A percentile compares a stretch with the other conserved stretches of the same genome.
These are phyloP conservation scores for Thoracochromis brauschi DNA, from an alignment of 2,113 vertebrate genomes.

Conservation along the genomic window DNA sequence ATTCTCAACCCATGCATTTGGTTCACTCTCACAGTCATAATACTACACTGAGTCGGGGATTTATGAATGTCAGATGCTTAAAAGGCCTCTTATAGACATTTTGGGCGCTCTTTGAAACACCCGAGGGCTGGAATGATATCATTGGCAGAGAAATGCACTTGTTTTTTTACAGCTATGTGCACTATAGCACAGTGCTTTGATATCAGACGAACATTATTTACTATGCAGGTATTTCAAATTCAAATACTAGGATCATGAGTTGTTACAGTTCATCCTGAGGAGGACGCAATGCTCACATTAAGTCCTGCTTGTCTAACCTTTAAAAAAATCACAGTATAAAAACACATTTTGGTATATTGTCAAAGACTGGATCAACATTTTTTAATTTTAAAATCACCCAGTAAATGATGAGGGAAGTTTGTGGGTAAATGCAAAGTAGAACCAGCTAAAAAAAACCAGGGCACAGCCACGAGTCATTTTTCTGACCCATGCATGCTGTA, in stretches of 20 bases:
- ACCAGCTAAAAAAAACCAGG: not conserved
- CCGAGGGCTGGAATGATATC: not conserved
- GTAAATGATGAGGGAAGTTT: not conserved
- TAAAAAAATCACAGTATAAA: not conserved
- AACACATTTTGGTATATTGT: not conserved
- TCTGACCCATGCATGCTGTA: not conserved
- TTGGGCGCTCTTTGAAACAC: not conserved
- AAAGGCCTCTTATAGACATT: not conserved
- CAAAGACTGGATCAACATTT: not conserved
- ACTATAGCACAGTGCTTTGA: not conserved
- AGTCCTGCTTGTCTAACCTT: not conserved
- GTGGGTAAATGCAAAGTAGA: not conserved
- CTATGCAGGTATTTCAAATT: not conserved
- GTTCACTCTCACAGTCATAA: not conserved
- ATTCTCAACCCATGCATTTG: not conserved
- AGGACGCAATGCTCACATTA: not conserved
- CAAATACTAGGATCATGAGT: not conserved
- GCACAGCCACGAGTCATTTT: not conserved
- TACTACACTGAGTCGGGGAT: not conserved
- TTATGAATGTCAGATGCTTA: conserved; percentile 3
- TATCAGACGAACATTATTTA: not conserved
- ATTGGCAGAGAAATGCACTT: not conserved
- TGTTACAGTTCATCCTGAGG: not conserved
- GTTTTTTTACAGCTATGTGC: not conserved
- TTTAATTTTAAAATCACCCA: not conserved